Percentiles rank a stretch among this genome's conserved stretches.
phyloP scores from a whole-genome alignment of 2,113 vertebrate genomes.

The Vicugna pacos region DNA sequence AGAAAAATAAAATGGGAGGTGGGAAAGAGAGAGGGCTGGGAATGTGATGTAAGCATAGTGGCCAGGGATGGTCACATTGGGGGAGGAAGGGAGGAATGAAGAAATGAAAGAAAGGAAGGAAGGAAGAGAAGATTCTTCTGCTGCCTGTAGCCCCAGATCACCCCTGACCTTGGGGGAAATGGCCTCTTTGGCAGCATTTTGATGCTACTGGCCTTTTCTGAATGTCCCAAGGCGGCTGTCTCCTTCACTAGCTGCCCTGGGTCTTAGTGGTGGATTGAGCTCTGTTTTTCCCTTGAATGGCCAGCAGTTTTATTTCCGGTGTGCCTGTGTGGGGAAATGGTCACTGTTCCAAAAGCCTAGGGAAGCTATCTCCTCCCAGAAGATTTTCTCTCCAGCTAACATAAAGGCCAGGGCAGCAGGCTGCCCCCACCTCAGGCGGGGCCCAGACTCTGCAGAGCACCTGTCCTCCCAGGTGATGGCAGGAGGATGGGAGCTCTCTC shows the following conservation, averaged over 20 bases:
- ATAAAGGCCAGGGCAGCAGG: background rate
- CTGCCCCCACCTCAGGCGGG: background rate
- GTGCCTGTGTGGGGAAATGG: background rate
- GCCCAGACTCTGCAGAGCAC: no score
- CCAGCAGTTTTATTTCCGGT: background rate
- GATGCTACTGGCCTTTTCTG: background rate
- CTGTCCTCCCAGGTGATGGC: accelerated
- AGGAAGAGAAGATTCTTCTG: background rate
- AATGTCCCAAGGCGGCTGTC: background rate
- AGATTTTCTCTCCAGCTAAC: background rate
- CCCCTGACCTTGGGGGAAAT: background rate
- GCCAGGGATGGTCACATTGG: background rate
- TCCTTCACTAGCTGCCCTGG: background rate
- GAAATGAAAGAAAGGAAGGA: background rate
- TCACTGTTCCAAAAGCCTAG: background rate
- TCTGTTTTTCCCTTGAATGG: background rate
- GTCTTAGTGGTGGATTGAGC: background rate
- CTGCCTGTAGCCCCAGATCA: background rate
- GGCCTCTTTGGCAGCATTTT: background rate
- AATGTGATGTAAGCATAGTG: background rate
- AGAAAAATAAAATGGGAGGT: background rate
- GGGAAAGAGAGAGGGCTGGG: background rate
- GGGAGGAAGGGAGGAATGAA: no score
- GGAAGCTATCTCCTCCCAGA: background rate
- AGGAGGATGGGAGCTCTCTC: background rate